These are phyloP conservation scores for Acanthosepion lycidas DNA, from an alignment of 2,888 invertebrate genomes.

Conservation along the genomic window DNA sequence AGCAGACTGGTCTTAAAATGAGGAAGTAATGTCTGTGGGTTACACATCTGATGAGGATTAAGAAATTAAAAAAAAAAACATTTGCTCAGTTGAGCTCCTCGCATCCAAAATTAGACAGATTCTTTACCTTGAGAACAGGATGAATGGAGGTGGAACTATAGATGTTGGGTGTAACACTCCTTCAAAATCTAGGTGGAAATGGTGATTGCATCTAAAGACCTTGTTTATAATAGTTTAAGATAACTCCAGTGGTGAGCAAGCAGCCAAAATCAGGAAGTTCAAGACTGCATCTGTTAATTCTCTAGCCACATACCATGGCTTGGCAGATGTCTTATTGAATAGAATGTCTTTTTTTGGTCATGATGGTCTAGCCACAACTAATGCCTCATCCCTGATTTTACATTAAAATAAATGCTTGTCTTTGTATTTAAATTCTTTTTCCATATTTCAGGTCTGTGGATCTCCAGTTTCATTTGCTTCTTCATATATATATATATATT, in stretches of 20 bases:
- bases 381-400: not conserved
- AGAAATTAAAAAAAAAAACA: not conserved
- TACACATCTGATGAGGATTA: no score
- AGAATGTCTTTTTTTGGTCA: not conserved
- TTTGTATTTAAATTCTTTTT: no score
- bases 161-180: not conserved
- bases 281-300: not conserved
- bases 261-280: not conserved
- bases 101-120: not conserved
- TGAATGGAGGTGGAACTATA: not conserved
- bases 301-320: not conserved
- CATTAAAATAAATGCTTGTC: not conserved
- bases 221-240: not conserved
- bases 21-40: no score
- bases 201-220: not conserved
- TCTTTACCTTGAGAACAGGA: not conserved
- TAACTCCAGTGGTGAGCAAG: not conserved
- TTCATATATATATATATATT: no score
- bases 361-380: not conserved
- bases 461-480: no score
- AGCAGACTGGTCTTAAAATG: no score
- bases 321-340: not conserved
- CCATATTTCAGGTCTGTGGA: no score
- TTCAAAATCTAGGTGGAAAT: not conserved
- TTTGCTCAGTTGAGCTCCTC: not conserved